Percentiles rank a stretch among this genome's conserved stretches.
Conservation (phyloP, 1,140 invertebrate genomes). For the Philopotamus ludificatus region DNA sequence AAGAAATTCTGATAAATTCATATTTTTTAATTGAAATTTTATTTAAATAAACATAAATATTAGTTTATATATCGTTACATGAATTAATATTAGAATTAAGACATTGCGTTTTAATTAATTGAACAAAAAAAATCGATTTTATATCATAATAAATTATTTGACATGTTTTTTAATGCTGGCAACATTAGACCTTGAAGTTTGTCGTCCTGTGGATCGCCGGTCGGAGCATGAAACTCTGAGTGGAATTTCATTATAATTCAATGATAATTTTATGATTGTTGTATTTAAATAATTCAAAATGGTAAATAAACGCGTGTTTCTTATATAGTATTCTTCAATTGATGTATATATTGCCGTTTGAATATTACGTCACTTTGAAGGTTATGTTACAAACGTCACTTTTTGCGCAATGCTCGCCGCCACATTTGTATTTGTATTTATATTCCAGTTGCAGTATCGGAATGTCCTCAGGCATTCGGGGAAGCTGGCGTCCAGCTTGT, state of each 20-base stretch:
- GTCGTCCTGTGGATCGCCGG: constrained; percentile 4
- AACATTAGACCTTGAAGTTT: constrained; percentile 6
- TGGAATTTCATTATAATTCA: constrained; percentile 14
- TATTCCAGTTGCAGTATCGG: constrained; percentile 34
- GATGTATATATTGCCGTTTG: not conserved
- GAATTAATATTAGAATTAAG: too few relatives aligned
- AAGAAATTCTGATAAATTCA: too few relatives aligned
- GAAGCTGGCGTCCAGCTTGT: constrained; percentile 29
- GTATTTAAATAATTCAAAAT: constrained; percentile 10
- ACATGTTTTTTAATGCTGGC: constrained; percentile 13
- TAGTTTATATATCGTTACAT: too few relatives aligned
- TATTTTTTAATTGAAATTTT: too few relatives aligned
- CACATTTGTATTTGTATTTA: not conserved
- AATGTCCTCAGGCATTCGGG: constrained; percentile 29
- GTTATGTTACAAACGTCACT: not conserved
- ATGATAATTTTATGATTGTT: constrained; percentile 10
- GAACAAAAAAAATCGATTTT: too few relatives aligned
- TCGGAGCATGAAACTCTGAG: constrained; percentile 30
- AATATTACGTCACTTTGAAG: constrained; percentile 23
- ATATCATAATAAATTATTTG: not conserved
- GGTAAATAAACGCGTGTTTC: not conserved
- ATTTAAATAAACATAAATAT: too few relatives aligned
- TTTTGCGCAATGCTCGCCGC: not conserved
- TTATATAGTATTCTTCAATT: not conserved
- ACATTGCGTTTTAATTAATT: too few relatives aligned